Percentiles rank a stretch among this genome's conserved stretches.
phyloP scores from a whole-genome alignment of 2,888 invertebrate species.

The Stenolophus ochropezus region DNA sequence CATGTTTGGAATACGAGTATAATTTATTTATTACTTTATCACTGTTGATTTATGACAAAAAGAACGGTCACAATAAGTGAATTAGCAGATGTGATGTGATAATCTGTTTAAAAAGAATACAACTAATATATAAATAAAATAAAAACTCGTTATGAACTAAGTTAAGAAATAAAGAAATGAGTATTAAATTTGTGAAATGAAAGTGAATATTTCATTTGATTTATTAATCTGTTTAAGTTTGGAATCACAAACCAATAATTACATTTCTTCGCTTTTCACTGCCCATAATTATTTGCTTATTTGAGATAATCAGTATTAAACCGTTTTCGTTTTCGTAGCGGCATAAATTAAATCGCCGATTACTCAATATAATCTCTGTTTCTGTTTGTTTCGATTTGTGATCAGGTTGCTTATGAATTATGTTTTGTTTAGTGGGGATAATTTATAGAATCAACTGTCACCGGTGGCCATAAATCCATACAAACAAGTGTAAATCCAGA shows the following conservation, averaged over 20 bases:
- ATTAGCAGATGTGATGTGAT: too few species aligned
- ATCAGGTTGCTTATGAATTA: constrained; percentile 39
- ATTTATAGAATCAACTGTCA: constrained; percentile 54
- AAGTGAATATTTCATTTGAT: not conserved
- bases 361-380: not conserved
- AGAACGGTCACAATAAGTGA: too few species aligned
- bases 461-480: constrained; percentile 28
- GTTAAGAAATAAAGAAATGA: not conserved
- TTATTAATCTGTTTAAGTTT: not conserved
- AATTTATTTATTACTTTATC: too few species aligned
- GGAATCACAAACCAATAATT: not conserved
- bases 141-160: not conserved
- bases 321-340: not conserved
- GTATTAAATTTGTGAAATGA: not conserved
- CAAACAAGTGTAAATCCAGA: constrained; percentile 54
- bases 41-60: too few species aligned
- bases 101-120: too few species aligned
- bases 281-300: not conserved
- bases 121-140: too few species aligned
- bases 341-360: not conserved
- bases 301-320: not conserved
- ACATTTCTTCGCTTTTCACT: constrained; percentile 3
- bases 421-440: constrained; percentile 31
- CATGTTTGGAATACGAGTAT: too few species aligned
- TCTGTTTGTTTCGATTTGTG: not conserved